These are phyloP conservation scores for Euleptes europaea DNA, from an alignment of 2,113 vertebrate species.

Conservation along the genomic window DNA sequence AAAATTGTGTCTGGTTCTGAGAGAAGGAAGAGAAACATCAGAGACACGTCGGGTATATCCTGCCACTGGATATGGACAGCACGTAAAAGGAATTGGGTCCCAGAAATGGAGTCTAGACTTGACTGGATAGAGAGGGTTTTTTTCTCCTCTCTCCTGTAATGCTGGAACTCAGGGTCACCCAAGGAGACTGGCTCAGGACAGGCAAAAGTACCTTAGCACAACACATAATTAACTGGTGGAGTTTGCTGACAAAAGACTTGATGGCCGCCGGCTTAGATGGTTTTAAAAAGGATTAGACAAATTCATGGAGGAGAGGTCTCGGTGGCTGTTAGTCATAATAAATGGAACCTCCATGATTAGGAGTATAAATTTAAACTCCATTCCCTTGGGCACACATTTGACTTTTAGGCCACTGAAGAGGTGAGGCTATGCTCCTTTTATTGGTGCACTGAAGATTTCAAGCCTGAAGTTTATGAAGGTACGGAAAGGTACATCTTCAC, in stretches of 20 bases:
- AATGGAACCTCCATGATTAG: not conserved
- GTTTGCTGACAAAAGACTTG: not conserved
- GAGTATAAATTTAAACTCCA: not conserved
- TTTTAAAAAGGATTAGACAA: not conserved
- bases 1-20: constrained; percentile 9
- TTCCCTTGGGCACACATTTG: not conserved
- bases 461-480: not conserved
- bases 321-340: not conserved
- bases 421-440: not conserved
- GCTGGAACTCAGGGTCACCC: not conserved
- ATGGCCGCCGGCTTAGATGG: not conserved
- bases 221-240: not conserved
- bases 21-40: constrained; percentile 1
- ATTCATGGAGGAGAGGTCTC: not conserved
- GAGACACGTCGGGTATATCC: not conserved
- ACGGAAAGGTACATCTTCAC: not conserved
- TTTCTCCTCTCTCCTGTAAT: not conserved
- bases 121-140: not conserved
- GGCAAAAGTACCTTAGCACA: not conserved
- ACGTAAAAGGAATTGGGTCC: not conserved
- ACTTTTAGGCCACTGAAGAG: not conserved
- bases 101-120: not conserved
- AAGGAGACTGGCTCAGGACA: not conserved
- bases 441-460: not conserved
- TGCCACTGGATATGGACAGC: not conserved